These are phyloP conservation scores for Acipenser oxyrinchus DNA, from an alignment of 2,797 vertebrate genomes.

Conservation along the genomic window DNA sequence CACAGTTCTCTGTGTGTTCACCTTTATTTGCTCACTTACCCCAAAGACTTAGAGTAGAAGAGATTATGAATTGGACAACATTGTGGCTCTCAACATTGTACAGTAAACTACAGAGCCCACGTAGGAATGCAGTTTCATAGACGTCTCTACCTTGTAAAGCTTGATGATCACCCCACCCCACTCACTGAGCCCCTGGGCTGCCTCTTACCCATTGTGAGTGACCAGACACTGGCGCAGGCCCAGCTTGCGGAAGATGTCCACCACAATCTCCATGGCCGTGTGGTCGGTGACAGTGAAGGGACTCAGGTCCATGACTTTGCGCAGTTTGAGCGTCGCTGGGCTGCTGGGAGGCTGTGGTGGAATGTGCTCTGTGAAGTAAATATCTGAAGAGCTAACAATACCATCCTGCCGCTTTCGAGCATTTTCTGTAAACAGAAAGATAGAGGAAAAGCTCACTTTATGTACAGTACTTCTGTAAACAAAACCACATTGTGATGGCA, in stretches of 20 bases:
- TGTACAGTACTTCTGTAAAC: too few species aligned
- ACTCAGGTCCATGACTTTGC: constrained; percentile 86
- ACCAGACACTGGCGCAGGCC: constrained; percentile 91
- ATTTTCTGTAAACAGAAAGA: constrained; percentile 57
- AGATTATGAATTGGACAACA: too few species aligned
- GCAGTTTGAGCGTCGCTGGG: constrained; percentile 70
- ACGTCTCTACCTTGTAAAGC: neutral
- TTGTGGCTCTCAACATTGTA: too few species aligned
- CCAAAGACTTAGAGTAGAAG: too few species aligned
- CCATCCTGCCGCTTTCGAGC: constrained; percentile 88
- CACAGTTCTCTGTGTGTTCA: too few species aligned
- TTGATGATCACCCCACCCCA: neutral
- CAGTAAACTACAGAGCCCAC: neutral
- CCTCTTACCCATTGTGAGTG: constrained; percentile 84
- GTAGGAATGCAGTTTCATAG: neutral
- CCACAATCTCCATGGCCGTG: constrained; percentile 93
- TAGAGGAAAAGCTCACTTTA: neutral
- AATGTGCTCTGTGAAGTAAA: constrained; percentile 83
- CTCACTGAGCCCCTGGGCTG: neutral
- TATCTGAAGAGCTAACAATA: constrained; percentile 78
- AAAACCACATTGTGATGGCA: too few species aligned
- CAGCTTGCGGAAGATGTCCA: constrained; percentile 95
- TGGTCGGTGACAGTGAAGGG: constrained; percentile 94
- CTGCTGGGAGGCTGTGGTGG: constrained; percentile 62
- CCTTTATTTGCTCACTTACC: too few species aligned